A percentile compares a stretch with the other conserved stretches of the same genome.
Evolutionary conservation across 2,113 vertebrate genomes (phyloP).

Genomic region (Progne subis): DNA sequence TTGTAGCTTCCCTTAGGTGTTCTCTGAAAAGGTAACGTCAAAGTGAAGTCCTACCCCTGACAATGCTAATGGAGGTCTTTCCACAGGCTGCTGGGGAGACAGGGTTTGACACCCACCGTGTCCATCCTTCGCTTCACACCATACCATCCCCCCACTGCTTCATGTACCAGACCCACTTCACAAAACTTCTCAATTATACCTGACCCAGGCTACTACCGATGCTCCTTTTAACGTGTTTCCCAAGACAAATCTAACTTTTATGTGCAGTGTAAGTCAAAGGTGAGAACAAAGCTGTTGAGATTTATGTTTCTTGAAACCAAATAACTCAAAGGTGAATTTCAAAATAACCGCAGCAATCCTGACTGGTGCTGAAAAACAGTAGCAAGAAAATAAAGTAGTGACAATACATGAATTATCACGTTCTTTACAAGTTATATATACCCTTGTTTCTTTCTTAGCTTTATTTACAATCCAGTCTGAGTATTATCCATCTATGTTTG

Average conservation of each 20-base stretch:
- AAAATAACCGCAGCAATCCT: constrained; percentile 1
- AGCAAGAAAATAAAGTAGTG: constrained; percentile 2
- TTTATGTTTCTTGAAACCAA: not conserved
- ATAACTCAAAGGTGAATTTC: not conserved
- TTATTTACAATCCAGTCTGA: constrained; percentile 15
- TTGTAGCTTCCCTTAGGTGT: not conserved
- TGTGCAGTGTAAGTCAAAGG: not conserved
- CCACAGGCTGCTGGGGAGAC: not conserved
- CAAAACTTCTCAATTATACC: not conserved
- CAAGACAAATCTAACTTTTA: not conserved
- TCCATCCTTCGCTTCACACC: not conserved
- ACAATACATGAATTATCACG: not conserved
- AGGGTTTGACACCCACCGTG: not conserved
- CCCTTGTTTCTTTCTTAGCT: not conserved
- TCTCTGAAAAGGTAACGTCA: fast-evolving
- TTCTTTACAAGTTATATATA: not conserved
- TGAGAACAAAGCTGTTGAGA: not conserved
- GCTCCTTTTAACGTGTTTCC: not conserved
- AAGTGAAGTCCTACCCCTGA: not conserved
- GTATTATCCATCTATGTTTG: not conserved
- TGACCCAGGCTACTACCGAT: not conserved
- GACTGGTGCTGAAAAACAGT: not conserved
- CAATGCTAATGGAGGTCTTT: fast-evolving
- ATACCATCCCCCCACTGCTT: not conserved
- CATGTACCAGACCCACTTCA: not conserved